A percentile compares a stretch with the other conserved stretches of the same genome.
Conservation (phyloP, 2,888 invertebrate genomes). For the Oscheius sp. region DNA sequence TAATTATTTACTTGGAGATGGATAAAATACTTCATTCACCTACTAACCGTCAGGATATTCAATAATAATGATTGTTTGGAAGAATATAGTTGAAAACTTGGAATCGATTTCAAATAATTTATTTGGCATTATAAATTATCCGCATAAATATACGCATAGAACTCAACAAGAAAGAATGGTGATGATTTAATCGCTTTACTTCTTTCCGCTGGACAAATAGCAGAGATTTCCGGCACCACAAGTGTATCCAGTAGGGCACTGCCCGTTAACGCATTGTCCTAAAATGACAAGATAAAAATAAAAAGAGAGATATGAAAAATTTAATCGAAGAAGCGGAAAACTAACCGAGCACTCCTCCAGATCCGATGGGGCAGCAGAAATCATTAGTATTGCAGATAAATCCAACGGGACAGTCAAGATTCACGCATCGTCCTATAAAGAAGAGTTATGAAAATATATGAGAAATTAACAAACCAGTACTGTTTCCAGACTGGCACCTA, state of each 20-base stretch:
- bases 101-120: conserved; percentile 14
- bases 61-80: too few relatives aligned
- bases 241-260: conserved; percentile 65
- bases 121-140: conserved; percentile 13
- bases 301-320: background rate
- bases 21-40: too few relatives aligned
- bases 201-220: conserved; percentile 60
- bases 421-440: conserved; percentile 65
- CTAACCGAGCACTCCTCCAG: conserved; percentile 53
- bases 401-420: conserved; percentile 65
- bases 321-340: background rate
- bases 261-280: conserved; percentile 56
- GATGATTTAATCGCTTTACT: conserved; percentile 35
- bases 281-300: background rate
- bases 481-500: conserved; percentile 65
- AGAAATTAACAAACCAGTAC: conserved; percentile 42
- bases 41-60: too few relatives aligned
- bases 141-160: conserved; percentile 13
- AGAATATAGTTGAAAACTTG: background rate
- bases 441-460: conserved; percentile 4
- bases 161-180: conserved; percentile 32
- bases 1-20: too few relatives aligned
- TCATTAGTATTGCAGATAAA: conserved; percentile 69
- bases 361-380: conserved; percentile 68
- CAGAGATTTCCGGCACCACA: conserved; percentile 70